phyloP scores from a whole-genome alignment of 2,888 invertebrate genomes.

The Drosophila birchii region DNA sequence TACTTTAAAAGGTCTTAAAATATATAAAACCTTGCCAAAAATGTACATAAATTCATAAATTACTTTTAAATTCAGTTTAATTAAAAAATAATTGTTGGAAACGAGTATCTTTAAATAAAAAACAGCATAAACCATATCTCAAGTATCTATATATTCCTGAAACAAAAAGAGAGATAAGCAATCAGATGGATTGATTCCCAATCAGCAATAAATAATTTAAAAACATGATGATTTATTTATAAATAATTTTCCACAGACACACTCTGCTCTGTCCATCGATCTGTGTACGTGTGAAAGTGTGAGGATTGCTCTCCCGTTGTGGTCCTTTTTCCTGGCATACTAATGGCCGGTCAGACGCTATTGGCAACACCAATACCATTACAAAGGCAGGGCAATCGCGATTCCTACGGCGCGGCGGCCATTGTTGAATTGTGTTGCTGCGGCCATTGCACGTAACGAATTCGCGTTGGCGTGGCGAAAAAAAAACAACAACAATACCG shows the following conservation, averaged over 20 bases:
- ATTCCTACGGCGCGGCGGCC: constrained; percentile 42
- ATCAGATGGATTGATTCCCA: constrained; percentile 36
- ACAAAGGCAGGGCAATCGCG: constrained; percentile 32
- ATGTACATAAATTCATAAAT: no score
- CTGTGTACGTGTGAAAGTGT: constrained; percentile 21
- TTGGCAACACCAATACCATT: constrained; percentile 58
- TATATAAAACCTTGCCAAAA: no score
- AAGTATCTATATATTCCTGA: not conserved
- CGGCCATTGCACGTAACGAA: constrained; percentile 64
- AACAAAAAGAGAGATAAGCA: constrained; percentile 4
- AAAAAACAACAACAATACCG: constrained; percentile 43
- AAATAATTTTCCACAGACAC: constrained; percentile 43
- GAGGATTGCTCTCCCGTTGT: not conserved
- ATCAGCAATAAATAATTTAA: constrained; percentile 39
- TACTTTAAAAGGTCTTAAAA: no score
- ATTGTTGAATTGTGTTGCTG: constrained; percentile 34
- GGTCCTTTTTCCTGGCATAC: constrained; percentile 45
- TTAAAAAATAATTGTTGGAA: not conserved
- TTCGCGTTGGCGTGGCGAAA: constrained; percentile 61
- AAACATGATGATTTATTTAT: constrained; percentile 37
- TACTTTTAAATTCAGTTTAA: not conserved
- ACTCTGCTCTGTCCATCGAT: constrained; percentile 22
- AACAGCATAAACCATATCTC: not conserved
- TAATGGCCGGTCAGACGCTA: constrained; percentile 71
- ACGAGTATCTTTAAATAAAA: not conserved